A percentile compares a stretch with the other conserved stretches of the same genome.
phyloP scores from a whole-genome alignment of 2,113 vertebrate genomes.

The Nycticorax nycticorax region DNA sequence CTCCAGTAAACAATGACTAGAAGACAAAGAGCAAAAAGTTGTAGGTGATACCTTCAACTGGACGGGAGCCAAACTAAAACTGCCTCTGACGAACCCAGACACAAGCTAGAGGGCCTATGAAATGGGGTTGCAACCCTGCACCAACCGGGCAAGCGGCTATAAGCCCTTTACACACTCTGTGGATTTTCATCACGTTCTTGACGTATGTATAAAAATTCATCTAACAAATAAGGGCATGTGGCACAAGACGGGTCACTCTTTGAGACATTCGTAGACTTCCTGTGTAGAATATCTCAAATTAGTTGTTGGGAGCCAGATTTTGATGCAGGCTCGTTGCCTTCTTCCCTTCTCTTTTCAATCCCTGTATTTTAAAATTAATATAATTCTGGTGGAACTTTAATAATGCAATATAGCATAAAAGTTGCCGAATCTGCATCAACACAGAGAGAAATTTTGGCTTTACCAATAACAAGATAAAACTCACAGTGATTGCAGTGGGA shows the following conservation, averaged over 20 bases:
- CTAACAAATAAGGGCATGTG: not conserved
- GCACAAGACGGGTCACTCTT: not conserved
- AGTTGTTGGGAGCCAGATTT: not conserved
- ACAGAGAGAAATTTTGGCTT: not conserved
- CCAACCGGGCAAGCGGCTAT: not conserved
- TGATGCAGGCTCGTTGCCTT: not conserved
- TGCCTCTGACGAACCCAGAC: not conserved
- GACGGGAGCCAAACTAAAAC: not conserved
- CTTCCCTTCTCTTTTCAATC: not conserved
- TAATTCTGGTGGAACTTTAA: not conserved
- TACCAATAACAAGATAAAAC: not conserved
- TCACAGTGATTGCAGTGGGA: not conserved
- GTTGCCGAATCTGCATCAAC: not conserved
- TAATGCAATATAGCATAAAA: not conserved
- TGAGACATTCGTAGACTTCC: not conserved
- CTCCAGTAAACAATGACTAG: not conserved
- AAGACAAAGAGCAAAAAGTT: slow-evolving; percentile 23
- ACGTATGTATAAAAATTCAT: rapidly evolving
- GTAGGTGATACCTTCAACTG: not conserved
- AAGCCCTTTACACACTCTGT: not conserved
- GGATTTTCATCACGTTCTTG: rapidly evolving
- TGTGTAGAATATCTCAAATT: not conserved
- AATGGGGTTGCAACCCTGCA: not conserved
- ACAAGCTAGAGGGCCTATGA: not conserved
- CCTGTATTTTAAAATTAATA: not conserved